phyloP scores from a whole-genome alignment of 2,113 vertebrate genomes.

The Puffinus mauretanicus region DNA sequence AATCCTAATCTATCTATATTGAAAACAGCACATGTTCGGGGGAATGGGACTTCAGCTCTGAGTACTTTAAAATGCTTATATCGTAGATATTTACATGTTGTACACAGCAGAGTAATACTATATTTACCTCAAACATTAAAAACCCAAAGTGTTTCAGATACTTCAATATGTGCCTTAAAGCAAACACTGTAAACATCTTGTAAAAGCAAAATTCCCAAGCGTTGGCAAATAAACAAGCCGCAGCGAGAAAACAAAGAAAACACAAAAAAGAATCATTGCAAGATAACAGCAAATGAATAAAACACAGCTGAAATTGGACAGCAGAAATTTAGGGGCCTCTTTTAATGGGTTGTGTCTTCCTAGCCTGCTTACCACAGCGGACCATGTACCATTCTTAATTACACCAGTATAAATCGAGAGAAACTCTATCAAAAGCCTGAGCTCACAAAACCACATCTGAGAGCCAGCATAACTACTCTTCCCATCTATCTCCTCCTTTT shows the following conservation, averaged over 20 bases:
- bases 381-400: not conserved
- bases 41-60: not conserved
- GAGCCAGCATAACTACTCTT: not conserved
- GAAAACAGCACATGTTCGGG: not conserved
- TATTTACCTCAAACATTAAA: conserved; percentile 27
- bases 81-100: not conserved
- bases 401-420: not conserved
- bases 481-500: not conserved
- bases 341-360: not conserved
- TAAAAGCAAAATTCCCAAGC: conserved; percentile 48
- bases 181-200: conserved; percentile 23
- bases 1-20: not conserved
- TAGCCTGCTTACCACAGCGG: not conserved
- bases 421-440: not conserved
- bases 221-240: conserved; percentile 24
- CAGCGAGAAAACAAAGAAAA: conserved; percentile 6
- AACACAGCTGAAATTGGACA: not conserved
- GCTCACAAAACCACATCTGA: not conserved
- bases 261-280: not conserved
- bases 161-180: conserved; percentile 31
- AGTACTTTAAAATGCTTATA: not conserved
- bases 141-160: not conserved
- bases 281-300: not conserved
- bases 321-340: not conserved
- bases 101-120: not conserved